Base-by-base conservation (phyloP, 2,888 invertebrate species). In the Notodonta dromedarius region DNA sequence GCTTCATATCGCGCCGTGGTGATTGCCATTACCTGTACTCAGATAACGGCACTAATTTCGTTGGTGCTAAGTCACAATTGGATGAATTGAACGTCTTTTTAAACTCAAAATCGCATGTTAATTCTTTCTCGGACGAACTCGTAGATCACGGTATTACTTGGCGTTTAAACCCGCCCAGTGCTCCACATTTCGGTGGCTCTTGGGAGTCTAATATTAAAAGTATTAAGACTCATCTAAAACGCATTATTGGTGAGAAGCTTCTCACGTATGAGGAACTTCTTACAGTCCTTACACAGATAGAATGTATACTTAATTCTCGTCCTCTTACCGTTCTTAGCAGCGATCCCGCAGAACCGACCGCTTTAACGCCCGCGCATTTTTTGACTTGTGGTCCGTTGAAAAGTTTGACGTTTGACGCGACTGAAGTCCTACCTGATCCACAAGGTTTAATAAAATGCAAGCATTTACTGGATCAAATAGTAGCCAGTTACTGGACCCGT, bases 1-100 rank as follows among this genome's bases (percentile, higher is more conserved):
- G 46, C 12, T 46, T 46, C 11, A 12, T 46, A 1, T 46, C 46
- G 46, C 46, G 46, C 12, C 46, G 46, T 11, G 46, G 46, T 39
- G 39, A 61, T 4, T 61, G 61, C 44, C 40, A 52, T 0, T 46
- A 66, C 5, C 6, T 66, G 12, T 66, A 40, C 3, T 60, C 60
- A 57, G 63, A 66, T 35, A 63, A 66, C 5, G 66, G 61, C 51
- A 63, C 59, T 2, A 63, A 66, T 40, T 65, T 65, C 40, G 60
- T 63, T 24, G 63, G 65, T 8, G 60, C 65, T 39, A 39, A 39
- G 39, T 39, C 39, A 39, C 39, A 39, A 39, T 8, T 39, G 39
- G 39, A 39, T 39, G 39, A 39, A 39, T 39, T 39, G 8, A 2
- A 39, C 39, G 39, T 8, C 6, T 39, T 39, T 39, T 39, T 39